Percentiles rank a stretch among this genome's conserved stretches.
Evolutionary conservation across 2,113 vertebrate species (phyloP).

Genomic region (Microtus ochrogaster): DNA sequence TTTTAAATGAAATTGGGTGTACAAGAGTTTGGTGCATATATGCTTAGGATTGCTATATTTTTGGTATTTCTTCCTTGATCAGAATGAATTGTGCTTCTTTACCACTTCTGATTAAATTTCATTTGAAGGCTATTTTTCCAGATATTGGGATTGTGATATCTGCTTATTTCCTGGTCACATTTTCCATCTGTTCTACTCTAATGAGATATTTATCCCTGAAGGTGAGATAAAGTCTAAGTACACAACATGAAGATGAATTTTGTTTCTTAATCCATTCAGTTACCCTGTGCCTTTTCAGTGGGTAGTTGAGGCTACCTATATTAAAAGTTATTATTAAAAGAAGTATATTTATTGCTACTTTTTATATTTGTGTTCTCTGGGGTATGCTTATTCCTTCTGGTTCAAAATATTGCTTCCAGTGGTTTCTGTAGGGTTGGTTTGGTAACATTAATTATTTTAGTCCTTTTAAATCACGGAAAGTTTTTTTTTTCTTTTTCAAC

Average conservation of each 20-base stretch:
- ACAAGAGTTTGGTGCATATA: background rate
- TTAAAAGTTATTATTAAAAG: background rate
- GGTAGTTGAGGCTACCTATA: background rate
- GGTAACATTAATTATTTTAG: background rate
- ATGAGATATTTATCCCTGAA: background rate
- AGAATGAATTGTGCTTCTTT: background rate
- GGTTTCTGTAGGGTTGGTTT: background rate
- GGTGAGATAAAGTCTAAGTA: background rate
- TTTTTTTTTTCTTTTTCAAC: background rate
- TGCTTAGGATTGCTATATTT: background rate
- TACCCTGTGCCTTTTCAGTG: background rate
- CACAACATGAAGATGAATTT: background rate
- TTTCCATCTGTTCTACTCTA: background rate
- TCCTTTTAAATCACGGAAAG: background rate
- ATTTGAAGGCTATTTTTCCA: background rate
- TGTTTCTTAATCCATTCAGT: background rate
- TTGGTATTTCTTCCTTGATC: background rate
- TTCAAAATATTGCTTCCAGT: background rate
- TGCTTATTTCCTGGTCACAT: background rate
- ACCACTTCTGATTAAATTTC: background rate
- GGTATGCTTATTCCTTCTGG: background rate
- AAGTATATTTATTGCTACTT: background rate
- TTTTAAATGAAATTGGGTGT: background rate
- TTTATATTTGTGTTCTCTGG: background rate
- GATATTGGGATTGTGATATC: background rate